phyloP scores from a whole-genome alignment of 2,888 invertebrate species.

The Lottia gigantea region DNA sequence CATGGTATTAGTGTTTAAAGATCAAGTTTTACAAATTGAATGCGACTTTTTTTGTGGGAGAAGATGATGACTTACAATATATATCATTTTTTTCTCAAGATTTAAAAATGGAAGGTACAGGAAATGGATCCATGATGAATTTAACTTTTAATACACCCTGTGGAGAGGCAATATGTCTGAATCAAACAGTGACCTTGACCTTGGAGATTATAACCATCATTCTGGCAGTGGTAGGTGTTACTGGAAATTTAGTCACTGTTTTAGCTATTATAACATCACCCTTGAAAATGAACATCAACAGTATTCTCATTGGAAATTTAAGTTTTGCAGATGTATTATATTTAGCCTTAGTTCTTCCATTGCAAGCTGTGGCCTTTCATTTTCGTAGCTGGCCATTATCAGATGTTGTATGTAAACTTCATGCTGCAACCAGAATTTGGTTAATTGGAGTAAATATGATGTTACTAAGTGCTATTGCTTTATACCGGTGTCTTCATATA shows the following conservation, averaged over 20 bases:
- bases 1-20: too few relatives aligned
- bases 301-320: conserved; percentile 55
- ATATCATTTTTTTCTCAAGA: too few relatives aligned
- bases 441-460: conserved; percentile 52
- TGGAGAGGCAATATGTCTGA: conserved; percentile 39
- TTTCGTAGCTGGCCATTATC: conserved; percentile 36
- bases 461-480: conserved; percentile 49
- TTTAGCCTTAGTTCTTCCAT: conserved; percentile 47
- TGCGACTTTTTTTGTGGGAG: neutral
- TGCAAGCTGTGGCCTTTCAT: conserved; percentile 54
- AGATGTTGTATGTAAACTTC: conserved; percentile 36
- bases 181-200: conserved; percentile 35
- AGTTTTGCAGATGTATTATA: conserved; percentile 53
- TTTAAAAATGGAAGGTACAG: neutral
- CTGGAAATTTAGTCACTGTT: conserved; percentile 54
- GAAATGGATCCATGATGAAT: neutral
- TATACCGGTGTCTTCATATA: conserved; percentile 53
- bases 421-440: conserved; percentile 47
- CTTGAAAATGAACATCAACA: conserved; percentile 53
- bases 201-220: conserved; percentile 45
- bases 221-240: conserved; percentile 45
- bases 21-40: too few relatives aligned
- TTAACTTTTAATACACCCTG: neutral
- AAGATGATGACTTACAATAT: neutral
- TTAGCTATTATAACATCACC: conserved; percentile 54